phyloP scores from a whole-genome alignment of 1,140 invertebrate genomes.

The Limonius californicus region DNA sequence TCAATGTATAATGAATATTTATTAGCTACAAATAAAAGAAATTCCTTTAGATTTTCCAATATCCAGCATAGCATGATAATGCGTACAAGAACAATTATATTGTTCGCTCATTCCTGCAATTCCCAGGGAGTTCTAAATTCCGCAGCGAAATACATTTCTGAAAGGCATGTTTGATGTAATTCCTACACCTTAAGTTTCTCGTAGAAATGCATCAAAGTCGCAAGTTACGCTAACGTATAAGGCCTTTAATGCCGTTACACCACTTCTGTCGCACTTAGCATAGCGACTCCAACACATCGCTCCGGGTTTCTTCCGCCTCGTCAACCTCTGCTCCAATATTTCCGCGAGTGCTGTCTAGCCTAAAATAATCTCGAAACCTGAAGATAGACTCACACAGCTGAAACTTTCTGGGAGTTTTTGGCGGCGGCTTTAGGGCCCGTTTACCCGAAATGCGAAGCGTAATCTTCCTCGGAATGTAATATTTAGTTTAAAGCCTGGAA shows the following conservation, averaged over 20 bases:
- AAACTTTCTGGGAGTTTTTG: neutral
- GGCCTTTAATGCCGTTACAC: constrained; percentile 15
- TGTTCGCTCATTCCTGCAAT: no score
- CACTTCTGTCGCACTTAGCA: constrained; percentile 16
- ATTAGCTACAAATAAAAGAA: no score
- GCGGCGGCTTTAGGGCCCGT: neutral
- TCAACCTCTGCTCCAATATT: constrained; percentile 23
- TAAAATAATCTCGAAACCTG: constrained; percentile 23
- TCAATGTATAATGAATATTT: no score
- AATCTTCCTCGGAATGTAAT: no score
- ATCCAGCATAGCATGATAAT: no score
- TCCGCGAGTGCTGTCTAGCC: constrained; percentile 23
- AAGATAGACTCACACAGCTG: neutral
- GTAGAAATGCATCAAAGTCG: constrained; percentile 2
- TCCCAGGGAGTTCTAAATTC: no score
- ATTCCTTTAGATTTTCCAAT: no score
- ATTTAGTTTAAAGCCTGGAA: no score
- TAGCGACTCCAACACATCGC: constrained; percentile 13
- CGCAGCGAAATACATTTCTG: no score
- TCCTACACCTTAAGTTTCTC: neutral
- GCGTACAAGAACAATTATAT: no score
- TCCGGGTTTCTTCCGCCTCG: constrained; percentile 22
- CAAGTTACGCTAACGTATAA: neutral
- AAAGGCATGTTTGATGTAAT: neutral
- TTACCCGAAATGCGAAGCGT: no score